Evolutionary conservation across 2,888 invertebrate species (phyloP).

Genomic region (Cephus runcator): DNA sequence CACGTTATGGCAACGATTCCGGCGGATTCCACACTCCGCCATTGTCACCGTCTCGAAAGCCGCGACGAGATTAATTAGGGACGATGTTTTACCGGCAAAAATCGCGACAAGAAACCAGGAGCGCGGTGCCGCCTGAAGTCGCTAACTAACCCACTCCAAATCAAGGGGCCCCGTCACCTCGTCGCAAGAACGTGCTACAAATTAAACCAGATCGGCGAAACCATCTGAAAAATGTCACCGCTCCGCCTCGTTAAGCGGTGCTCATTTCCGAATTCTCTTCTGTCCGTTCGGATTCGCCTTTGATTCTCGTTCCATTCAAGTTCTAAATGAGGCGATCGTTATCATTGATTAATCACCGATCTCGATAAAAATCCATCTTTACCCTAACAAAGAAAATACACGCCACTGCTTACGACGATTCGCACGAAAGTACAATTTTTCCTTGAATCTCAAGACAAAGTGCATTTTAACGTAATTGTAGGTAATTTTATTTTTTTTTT

Average conservation of each 20-base stretch:
- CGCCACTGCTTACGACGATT: background rate
- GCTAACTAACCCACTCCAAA: slow-evolving; percentile 43
- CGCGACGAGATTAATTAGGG: slow-evolving; percentile 60
- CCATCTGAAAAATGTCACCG: slow-evolving; percentile 55
- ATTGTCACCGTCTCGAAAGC: slow-evolving; percentile 21
- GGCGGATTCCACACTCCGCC: slow-evolving; percentile 22
- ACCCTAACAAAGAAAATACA: background rate
- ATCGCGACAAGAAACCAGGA: slow-evolving; percentile 32
- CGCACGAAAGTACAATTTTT: background rate
- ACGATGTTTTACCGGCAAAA: slow-evolving; percentile 60
- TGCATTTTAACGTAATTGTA: background rate
- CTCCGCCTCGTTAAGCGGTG: background rate
- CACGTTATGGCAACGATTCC: slow-evolving; percentile 25
- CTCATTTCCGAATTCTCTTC: background rate
- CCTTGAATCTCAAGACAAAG: too few species aligned
- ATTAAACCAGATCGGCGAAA: slow-evolving; percentile 59
- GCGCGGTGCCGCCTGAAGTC: slow-evolving; percentile 32
- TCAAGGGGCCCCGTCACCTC: slow-evolving; percentile 37
- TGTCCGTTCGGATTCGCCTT: background rate
- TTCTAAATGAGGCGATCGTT: background rate
- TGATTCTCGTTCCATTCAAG: background rate
- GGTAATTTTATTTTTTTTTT: background rate
- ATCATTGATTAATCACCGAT: background rate
- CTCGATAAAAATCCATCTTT: background rate
- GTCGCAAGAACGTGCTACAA: slow-evolving; percentile 64